Evolutionary conservation across 2,888 invertebrate genomes (phyloP), one percentile per base, ranked within the genome.

Genomic region (Leucophenga montana): DNA sequence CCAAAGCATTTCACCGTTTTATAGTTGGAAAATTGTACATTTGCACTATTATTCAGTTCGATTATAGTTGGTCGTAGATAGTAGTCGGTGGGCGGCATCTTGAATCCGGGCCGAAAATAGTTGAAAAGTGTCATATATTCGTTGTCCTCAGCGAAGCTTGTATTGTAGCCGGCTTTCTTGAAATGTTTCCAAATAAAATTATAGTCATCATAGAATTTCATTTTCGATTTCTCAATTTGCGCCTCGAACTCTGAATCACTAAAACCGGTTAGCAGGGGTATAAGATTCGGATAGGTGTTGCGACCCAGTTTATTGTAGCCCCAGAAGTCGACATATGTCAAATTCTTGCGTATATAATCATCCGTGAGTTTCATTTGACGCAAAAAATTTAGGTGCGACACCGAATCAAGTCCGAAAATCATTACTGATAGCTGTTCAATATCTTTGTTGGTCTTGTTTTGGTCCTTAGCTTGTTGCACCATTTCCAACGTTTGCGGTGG

Each of bases 261-360:
- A 48, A 92, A 83, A 0, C 96, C 97, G 9, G 93, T 91, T 9
- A 97, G 88, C 71, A 95, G 91, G 0, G 97, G 94, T 0, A 94
- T 91, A 71, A 97, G 87, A 88, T 97, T 97, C 0, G 96, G 95
- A 87, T 94, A 96, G 0, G 97, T 96, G 87, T 97, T 97, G 85
- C 96, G 95, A 0, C 93, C 97, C 6, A 97, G 94, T 90, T 97
- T 97, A 85, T 94, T 96, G 87, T 96, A 96, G 1, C 97, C 97
- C 69, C 93, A 86, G 84, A 97, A 90, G 85, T 95, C 95, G 67
- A 94, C 0, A 88, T 31, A 76, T 1, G 77, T 72, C 16, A 71
- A 46, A 1, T 69, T 66, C 13, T 91, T 86, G 72, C 90, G 89
- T 27, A 94, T 84, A 74, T 91, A 91, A 5, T 88, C 83, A 4